phyloP scores from a whole-genome alignment of 2,797 vertebrate genomes.

The Phylloscopus collybita region DNA sequence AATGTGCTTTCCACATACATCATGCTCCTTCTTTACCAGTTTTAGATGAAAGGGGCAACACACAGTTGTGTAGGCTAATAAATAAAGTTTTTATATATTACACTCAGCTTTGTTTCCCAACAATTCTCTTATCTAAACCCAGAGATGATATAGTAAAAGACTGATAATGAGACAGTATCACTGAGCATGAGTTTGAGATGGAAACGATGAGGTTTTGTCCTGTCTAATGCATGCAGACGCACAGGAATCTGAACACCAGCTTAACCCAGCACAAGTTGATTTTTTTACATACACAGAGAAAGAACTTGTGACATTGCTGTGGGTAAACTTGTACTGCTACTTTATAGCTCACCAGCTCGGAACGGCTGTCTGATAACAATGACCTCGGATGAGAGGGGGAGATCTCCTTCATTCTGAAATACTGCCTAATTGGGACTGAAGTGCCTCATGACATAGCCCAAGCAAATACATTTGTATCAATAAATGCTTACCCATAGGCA shows the following conservation, averaged over 20 bases:
- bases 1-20: neutral
- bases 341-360: neutral
- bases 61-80: neutral
- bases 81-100: neutral
- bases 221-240: neutral
- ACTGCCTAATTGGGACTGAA: neutral
- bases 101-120: neutral
- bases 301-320: neutral
- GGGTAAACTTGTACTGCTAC: neutral
- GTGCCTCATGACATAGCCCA: neutral
- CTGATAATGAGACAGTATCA: neutral
- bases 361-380: neutral
- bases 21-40: neutral
- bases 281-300: neutral
- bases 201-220: rapidly evolving
- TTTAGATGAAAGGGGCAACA: slow-evolving; percentile 17
- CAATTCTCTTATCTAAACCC: neutral
- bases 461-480: slow-evolving; percentile 1
- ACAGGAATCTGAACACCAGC: neutral
- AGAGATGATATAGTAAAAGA: neutral
- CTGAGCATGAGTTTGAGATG: neutral
- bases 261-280: neutral
- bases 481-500: slow-evolving; percentile 32
- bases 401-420: neutral
- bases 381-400: neutral